phyloP scores from a whole-genome alignment of 2,888 invertebrate genomes.

The Agrochola lota region DNA sequence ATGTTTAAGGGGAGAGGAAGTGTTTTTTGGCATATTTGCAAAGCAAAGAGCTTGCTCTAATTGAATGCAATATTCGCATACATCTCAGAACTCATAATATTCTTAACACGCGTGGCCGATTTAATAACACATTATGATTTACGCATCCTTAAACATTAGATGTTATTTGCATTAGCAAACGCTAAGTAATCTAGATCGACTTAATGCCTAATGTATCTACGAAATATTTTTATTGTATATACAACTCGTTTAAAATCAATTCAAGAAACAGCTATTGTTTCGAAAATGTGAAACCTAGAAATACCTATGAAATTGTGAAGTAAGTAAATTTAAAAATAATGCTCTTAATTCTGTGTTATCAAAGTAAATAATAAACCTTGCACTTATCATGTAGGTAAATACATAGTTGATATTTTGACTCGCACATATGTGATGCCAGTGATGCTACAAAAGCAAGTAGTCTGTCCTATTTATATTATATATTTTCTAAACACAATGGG shows the following conservation, averaged over 20 bases:
- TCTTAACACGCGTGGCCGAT: conserved; percentile 33
- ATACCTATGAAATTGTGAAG: neutral
- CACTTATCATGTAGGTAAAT: neutral
- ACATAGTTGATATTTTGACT: neutral
- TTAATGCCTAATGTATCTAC: neutral
- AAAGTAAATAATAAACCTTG: neutral
- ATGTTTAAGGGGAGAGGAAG: too few species aligned
- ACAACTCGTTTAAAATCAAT: neutral
- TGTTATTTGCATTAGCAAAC: conserved; percentile 35
- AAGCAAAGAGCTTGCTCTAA: neutral
- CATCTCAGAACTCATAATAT: conserved; percentile 30
- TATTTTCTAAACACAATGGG: neutral
- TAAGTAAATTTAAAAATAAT: neutral
- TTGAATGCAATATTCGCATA: conserved; percentile 19
- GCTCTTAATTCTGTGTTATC: neutral
- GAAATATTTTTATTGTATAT: conserved; percentile 12
- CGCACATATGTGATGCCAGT: neutral
- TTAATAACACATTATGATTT: conserved; percentile 37
- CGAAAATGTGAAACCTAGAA: neutral
- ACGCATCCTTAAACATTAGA: conserved; percentile 48
- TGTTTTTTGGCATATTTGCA: too few species aligned
- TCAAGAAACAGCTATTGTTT: neutral
- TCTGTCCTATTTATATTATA: neutral
- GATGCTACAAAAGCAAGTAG: neutral
- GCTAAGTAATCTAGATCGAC: conserved; percentile 23